Base-by-base conservation (phyloP, 2,888 invertebrate genomes). In the Trachelus stipa region DNA sequence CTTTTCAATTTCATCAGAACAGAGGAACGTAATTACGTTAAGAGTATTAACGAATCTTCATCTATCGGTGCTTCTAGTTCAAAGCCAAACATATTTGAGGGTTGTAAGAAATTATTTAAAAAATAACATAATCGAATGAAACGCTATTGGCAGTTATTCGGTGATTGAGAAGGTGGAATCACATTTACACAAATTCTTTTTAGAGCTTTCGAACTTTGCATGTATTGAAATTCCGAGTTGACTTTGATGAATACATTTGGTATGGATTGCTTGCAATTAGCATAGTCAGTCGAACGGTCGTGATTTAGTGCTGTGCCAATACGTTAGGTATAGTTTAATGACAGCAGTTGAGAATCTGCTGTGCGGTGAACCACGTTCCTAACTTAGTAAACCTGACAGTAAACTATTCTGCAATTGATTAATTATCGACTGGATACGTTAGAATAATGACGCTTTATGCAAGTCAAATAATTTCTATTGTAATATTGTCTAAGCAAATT, bases 1-100 rank as follows among this genome's bases (percentile, higher is more conserved):
- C 81, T 82, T 82, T 80, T 78, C 76, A 82, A 82, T 79, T 82
- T 79, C 73, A 77, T 79, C 76, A 69, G 76, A 40, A 79, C 73
- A 69, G 78, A 77, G 76, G 37, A 56, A 69, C 77, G 76, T 79
- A 82, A 82, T 40, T 76, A 75, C 73, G 75, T 80, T 82, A 80
- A 80, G 79, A 77, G 76, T 80, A 73, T 76, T 78, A 79, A 76
- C 76, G 74, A 82, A 77, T 80, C 79, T 76, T 69, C 74, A 15
- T 23, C 30, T 30, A 23, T 71, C 71, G 23, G 3, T 0, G 31
- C 71, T 71, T 34, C 4, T 15, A 9, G 34, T 30, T 71, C 30
- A 30, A 71, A 23, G 71, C 9, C 30, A 71, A 71, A 9, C 23
- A 56, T 23, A 23, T 9, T 56, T 6, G 23, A 23, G 56, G 9